phyloP scores from a whole-genome alignment of 2,888 invertebrate genomes.

The Agrochola macilenta region DNA sequence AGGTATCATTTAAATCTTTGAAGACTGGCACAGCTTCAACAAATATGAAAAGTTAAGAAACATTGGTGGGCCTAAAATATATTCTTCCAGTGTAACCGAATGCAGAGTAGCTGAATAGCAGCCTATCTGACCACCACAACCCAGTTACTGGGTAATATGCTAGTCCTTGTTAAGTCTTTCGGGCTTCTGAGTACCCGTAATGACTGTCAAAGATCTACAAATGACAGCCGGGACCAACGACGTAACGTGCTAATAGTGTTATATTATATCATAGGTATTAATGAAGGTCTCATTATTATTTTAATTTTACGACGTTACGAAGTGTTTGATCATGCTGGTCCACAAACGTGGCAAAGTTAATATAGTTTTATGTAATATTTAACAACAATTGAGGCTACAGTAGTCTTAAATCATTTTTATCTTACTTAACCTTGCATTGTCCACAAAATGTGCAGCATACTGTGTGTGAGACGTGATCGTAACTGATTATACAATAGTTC shows the following conservation, averaged over 20 bases:
- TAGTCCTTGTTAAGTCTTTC: neutral
- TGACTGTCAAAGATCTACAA: neutral
- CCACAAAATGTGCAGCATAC: constrained; percentile 18
- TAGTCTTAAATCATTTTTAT: constrained; percentile 41
- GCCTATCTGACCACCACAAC: neutral
- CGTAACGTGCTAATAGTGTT: neutral
- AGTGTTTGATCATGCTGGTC: neutral
- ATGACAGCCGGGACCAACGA: neutral
- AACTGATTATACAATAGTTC: constrained; percentile 46
- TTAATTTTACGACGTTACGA: neutral
- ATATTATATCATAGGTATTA: neutral
- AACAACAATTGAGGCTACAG: constrained; percentile 33
- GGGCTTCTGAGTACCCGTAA: neutral
- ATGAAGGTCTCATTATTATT: neutral
- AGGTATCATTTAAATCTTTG: too few species aligned
- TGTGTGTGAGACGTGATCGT: constrained; percentile 25
- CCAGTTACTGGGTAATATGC: neutral
- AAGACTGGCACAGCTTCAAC: too few species aligned
- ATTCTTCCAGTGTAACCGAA: neutral
- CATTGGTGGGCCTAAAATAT: too few species aligned
- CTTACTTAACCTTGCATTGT: constrained; percentile 60
- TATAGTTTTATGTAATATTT: constrained; percentile 41
- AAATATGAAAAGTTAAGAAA: too few species aligned
- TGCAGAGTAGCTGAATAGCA: neutral
- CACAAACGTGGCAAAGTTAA: constrained; percentile 7